These are phyloP conservation scores for Junonia oenone DNA, from an alignment of 2,888 invertebrate genomes.

Conservation along the genomic window DNA sequence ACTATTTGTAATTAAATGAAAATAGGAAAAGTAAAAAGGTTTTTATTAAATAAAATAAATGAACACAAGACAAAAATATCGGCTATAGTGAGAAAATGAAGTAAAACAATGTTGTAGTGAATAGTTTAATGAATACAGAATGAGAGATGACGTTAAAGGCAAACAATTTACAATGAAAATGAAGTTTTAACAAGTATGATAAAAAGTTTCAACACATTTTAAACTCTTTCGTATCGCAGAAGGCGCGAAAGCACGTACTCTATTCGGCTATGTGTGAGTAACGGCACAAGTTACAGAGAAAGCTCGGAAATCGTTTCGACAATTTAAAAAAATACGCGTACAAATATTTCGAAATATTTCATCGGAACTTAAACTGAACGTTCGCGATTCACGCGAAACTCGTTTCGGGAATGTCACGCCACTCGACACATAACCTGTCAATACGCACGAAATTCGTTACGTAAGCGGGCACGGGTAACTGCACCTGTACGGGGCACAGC, in stretches of 20 bases:
- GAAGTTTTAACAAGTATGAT: slow-evolving; percentile 3
- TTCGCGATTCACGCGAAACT: slow-evolving; percentile 9
- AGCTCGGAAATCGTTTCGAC: neutral
- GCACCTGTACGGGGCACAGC: slow-evolving; percentile 51
- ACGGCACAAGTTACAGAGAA: slow-evolving; percentile 28
- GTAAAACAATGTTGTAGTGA: slow-evolving; percentile 28
- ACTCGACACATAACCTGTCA: slow-evolving; percentile 57
- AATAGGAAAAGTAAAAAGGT: neutral
- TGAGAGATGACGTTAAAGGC: slow-evolving; percentile 5
- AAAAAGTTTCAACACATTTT: neutral
- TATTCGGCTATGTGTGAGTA: slow-evolving; percentile 43
- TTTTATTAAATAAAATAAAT: neutral
- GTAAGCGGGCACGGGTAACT: slow-evolving; percentile 52
- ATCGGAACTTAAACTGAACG: slow-evolving; percentile 14
- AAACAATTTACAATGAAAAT: slow-evolving; percentile 19
- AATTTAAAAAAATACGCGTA: neutral
- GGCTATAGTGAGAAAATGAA: slow-evolving; percentile 18
- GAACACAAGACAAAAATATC: neutral
- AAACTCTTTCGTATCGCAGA: slow-evolving; percentile 4
- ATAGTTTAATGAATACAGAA: slow-evolving; percentile 29
- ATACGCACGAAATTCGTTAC: slow-evolving; percentile 60
- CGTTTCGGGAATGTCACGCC: slow-evolving; percentile 29
- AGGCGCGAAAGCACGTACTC: slow-evolving; percentile 26
- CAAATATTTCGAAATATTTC: neutral
- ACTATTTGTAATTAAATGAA: neutral